A percentile compares a stretch with the other conserved stretches of the same genome.
Evolutionary conservation across 2,888 invertebrate species (phyloP).

Genomic region (Zele albiditarsus): DNA sequence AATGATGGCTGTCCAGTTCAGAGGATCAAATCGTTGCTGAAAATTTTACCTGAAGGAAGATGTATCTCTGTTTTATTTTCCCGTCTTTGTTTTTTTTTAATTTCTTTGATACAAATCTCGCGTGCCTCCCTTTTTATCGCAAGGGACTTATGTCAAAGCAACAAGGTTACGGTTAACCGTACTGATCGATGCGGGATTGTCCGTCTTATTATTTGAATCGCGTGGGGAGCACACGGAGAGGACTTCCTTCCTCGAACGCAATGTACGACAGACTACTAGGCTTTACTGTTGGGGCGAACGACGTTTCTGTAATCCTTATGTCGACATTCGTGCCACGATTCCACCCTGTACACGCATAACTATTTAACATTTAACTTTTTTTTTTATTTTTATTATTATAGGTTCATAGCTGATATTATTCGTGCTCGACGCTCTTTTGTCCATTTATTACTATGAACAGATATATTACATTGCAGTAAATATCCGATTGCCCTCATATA

Average conservation of each 20-base stretch:
- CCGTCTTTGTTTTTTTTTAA: background rate
- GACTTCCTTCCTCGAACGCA: constrained; percentile 48
- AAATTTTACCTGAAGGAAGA: background rate
- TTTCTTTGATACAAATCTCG: constrained; percentile 30
- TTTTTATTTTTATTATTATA: constrained; percentile 40
- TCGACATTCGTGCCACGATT: constrained; percentile 46
- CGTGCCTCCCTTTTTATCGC: constrained; percentile 31
- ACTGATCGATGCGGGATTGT: constrained; percentile 60
- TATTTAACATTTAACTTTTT: background rate
- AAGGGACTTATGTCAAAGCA: constrained; percentile 45
- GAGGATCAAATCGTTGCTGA: background rate
- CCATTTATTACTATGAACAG: background rate
- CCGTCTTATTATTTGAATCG: constrained; percentile 38
- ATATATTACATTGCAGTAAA: constrained; percentile 12
- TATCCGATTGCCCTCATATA: background rate
- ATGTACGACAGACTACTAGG: constrained; percentile 46
- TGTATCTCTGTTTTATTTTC: background rate
- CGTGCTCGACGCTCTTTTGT: constrained; percentile 14
- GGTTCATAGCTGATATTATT: constrained; percentile 3
- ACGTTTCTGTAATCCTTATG: constrained; percentile 41
- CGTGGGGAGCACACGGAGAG: constrained; percentile 7
- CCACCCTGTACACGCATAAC: constrained; percentile 34
- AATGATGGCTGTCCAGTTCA: background rate
- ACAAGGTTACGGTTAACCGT: constrained; percentile 58
- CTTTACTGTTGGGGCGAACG: background rate